Conservation (phyloP, 2,113 vertebrate species). For the Cavia porcellus region DNA sequence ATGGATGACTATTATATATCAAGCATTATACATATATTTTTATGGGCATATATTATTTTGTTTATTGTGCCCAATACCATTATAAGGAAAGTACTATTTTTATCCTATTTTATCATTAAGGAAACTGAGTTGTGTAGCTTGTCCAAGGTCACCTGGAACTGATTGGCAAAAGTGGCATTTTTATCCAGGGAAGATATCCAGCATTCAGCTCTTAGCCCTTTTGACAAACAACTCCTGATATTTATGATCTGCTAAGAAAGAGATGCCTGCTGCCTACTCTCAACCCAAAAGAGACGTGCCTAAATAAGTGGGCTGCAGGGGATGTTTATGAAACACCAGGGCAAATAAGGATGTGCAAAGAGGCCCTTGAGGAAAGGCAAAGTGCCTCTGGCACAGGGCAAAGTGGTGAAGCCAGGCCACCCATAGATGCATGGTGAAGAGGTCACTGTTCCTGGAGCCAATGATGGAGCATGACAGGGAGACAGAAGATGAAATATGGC, state of each 20-base stretch:
- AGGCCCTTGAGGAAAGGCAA: neutral
- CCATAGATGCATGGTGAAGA: neutral
- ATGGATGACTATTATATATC: neutral
- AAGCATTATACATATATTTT: neutral
- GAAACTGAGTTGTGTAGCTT: neutral
- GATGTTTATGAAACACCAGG: accelerated
- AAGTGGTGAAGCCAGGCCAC: neutral
- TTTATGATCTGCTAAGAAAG: neutral
- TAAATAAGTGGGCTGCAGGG: no score
- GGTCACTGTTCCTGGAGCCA: no score
- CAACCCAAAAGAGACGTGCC: neutral
- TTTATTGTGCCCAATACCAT: neutral
- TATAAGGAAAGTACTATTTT: neutral
- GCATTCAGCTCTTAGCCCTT: neutral
- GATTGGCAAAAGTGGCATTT: neutral
- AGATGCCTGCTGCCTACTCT: neutral
- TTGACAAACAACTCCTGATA: neutral
- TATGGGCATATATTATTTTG: neutral
- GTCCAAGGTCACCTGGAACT: neutral
- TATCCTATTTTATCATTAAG: neutral
- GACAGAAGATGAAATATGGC: no score
- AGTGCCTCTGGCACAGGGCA: neutral
- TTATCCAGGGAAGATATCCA: neutral
- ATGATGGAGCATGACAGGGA: neutral
- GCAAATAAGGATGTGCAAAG: no score